Evolutionary conservation across 2,113 vertebrate genomes (phyloP).

Genomic region (Pedionomus torquatus): DNA sequence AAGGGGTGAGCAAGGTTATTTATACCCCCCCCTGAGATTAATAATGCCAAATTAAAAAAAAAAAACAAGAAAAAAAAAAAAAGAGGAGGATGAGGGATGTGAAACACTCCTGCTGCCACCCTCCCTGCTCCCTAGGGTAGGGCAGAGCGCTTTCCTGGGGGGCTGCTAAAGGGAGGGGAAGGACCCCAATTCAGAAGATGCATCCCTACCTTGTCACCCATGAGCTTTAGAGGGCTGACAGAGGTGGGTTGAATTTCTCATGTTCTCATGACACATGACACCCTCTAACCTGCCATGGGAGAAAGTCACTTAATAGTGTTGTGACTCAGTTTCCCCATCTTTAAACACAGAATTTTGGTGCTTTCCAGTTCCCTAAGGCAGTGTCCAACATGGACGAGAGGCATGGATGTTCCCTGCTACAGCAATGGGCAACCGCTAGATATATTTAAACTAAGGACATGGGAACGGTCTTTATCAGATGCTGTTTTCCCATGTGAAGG

Average conservation of each 20-base stretch:
- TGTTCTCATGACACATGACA: fast-evolving
- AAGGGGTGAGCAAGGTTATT: conserved; percentile 24
- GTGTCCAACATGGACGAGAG: fast-evolving
- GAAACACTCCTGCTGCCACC: not conserved
- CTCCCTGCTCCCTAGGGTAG: not conserved
- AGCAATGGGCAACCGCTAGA: fast-evolving
- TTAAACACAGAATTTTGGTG: fast-evolving
- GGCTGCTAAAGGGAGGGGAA: not conserved
- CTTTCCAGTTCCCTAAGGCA: not conserved
- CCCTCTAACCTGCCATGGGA: fast-evolving
- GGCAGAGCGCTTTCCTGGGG: not conserved
- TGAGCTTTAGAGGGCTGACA: not conserved
- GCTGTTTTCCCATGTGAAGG: not conserved
- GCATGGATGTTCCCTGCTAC: fast-evolving
- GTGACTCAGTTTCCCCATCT: not conserved
- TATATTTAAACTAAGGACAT: fast-evolving
- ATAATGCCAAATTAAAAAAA: not conserved
- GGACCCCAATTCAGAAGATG: fast-evolving
- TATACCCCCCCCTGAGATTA: not conserved
- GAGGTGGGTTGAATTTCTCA: fast-evolving
- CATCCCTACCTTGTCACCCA: not conserved
- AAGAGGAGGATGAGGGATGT: not conserved
- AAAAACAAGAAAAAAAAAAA: not conserved
- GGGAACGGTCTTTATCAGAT: not conserved
- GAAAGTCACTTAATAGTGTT: too few species aligned